Evolutionary conservation across 1,140 invertebrate genomes (phyloP), one percentile per base, ranked within the genome.

Genomic region (Drosophila persimilis): DNA sequence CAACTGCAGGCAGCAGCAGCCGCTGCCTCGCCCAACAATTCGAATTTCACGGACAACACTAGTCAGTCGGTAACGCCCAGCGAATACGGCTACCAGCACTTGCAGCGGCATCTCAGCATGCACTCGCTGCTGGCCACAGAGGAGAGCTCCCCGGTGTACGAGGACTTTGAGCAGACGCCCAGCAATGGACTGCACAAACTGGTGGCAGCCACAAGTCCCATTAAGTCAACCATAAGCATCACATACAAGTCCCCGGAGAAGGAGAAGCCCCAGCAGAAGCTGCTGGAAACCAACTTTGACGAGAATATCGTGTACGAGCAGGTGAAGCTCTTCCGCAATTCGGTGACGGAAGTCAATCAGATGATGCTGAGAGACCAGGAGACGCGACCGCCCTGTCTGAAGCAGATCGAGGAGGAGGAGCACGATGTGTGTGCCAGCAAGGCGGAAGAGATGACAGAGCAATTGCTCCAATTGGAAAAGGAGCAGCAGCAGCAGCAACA

Each of bases 331-430:
- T 95, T 96, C 63, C 93, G 94, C 39, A 93, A 94, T 73, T 95
- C 95, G 17, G 94, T 96, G 51, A 93, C 95, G 56, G 95, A 96
- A 91, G 94, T 96, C 0, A 96, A 96, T 88, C 94, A 95, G 29
- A 90, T 96, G 31, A 90, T 96, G 69, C 54, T 91, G 0, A 86
- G 86, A 91, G 44, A 56, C 77, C 35, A 39, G 1, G 35, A 39
- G 11, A 39, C 35, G 35, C 35, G 35, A 3, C 35, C 35, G n/a
- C 58, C 73, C 26, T 77, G 73, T 48, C 73, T 90, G 0, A 90
- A 81, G 48, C 83, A 90, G 51, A 90, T 83, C 9, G 84, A 79
- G 11, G 83, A 86, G 60, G 83, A 86, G 24, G 84, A 83, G 20
- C 73, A 76, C 9, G 79, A 89, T 44, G 73, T 41, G 6, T 48